Percentiles rank a stretch among this genome's conserved stretches.
Evolutionary conservation across 1,140 invertebrate genomes (phyloP).

Genomic region (Drosophila bifasciata): DNA sequence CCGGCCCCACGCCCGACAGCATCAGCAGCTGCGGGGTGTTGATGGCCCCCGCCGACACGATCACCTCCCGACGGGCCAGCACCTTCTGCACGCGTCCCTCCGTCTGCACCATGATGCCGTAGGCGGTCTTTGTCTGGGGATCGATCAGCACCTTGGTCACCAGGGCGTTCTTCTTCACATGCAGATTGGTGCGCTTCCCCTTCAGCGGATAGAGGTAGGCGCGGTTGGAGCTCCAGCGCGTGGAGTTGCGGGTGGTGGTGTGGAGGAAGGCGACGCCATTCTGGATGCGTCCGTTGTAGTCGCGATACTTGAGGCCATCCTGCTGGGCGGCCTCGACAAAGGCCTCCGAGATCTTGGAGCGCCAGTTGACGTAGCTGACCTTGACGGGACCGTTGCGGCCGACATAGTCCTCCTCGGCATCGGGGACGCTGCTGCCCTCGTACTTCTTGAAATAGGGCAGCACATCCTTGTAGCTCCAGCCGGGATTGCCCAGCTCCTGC

Average conservation of each 20-base stretch:
- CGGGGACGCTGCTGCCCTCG: conserved; percentile 88
- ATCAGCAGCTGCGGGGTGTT: conserved; percentile 92
- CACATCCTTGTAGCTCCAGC: conserved; percentile 93
- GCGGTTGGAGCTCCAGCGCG: conserved; percentile 89
- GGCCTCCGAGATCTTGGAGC: conserved; percentile 87
- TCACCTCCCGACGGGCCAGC: conserved; percentile 89
- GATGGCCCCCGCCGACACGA: conserved; percentile 90
- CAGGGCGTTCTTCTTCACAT: conserved; percentile 87
- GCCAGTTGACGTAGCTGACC: conserved; percentile 85
- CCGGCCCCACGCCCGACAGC: conserved; percentile 92
- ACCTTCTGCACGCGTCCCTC: conserved; percentile 86
- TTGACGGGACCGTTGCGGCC: conserved; percentile 86
- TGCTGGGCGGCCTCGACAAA: conserved; percentile 89
- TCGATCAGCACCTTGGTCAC: conserved; percentile 92
- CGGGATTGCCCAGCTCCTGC: conserved; percentile 90
- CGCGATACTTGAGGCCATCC: conserved; percentile 88
- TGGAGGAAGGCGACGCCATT: conserved; percentile 88
- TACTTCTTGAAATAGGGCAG: conserved; percentile 93
- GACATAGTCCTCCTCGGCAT: conserved; percentile 86
- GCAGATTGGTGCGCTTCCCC: conserved; percentile 87
- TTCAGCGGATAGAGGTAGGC: conserved; percentile 89
- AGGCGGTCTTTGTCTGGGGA: conserved; percentile 86
- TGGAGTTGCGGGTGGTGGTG: conserved; percentile 88
- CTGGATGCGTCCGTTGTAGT: conserved; percentile 89
- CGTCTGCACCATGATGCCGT: conserved; percentile 88